Evolutionary conservation across 2,888 invertebrate genomes (phyloP).

Genomic region (Synergus japonicus): DNA sequence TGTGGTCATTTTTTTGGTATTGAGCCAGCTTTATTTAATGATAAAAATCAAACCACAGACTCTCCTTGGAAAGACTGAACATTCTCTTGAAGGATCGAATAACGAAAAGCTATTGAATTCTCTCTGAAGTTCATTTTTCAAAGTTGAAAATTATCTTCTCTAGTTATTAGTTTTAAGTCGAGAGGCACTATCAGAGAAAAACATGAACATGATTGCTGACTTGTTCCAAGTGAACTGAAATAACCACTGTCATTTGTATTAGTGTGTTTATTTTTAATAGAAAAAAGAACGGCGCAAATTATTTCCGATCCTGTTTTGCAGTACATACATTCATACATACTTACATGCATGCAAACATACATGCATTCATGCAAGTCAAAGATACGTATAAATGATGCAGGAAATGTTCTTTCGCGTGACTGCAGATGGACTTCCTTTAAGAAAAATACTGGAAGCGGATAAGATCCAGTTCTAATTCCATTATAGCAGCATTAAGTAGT

Average conservation of each 20-base stretch:
- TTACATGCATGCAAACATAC: too few species aligned
- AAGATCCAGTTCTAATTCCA: constrained; percentile 18
- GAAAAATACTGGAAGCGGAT: constrained; percentile 9
- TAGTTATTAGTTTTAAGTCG: background rate
- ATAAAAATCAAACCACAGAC: constrained; percentile 1
- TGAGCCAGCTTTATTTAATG: too few species aligned
- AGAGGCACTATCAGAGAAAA: background rate
- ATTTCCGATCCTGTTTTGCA: constrained; percentile 11
- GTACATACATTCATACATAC: too few species aligned
- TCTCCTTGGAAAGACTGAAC: constrained; percentile 9
- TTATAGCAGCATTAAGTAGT: background rate
- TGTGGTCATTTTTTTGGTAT: too few species aligned
- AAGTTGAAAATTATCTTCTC: too few species aligned
- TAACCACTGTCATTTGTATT: background rate
- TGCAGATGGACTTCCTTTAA: constrained; percentile 17
- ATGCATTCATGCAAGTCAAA: background rate
- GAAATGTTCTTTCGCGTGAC: constrained; percentile 23
- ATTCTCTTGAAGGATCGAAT: background rate
- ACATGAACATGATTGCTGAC: background rate
- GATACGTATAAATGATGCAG: background rate
- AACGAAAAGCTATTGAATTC: background rate
- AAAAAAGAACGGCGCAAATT: constrained; percentile 15
- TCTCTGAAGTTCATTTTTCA: too few species aligned
- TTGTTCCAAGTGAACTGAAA: too few species aligned
- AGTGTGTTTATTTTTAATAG: background rate